Evolutionary conservation across 2,113 vertebrate species (phyloP).

Genomic region (Hemichromis elongatus): DNA sequence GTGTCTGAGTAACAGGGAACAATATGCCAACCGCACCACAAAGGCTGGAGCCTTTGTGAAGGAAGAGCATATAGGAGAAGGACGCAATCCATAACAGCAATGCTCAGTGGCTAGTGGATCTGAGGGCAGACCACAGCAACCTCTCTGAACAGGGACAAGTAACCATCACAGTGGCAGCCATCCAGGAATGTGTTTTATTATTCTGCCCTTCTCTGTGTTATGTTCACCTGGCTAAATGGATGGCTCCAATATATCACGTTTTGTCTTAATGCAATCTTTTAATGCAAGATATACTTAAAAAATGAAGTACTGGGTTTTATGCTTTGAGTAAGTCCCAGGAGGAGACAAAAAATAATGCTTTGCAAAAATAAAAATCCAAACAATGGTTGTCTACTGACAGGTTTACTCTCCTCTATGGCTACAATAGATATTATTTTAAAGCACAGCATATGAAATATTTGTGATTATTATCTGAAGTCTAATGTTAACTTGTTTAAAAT

Average conservation of each 20-base stretch:
- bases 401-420: neutral
- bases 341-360: accelerated
- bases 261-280: neutral
- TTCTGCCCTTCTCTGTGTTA: accelerated
- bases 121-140: too few relatives aligned
- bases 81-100: too few relatives aligned
- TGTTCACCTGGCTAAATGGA: neutral
- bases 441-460: neutral
- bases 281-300: neutral
- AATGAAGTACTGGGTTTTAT: accelerated
- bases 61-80: too few relatives aligned
- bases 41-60: too few relatives aligned
- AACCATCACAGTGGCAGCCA: too few relatives aligned
- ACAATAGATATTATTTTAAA: too few relatives aligned
- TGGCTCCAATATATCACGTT: neutral
- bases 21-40: too few relatives aligned
- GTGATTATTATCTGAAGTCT: neutral
- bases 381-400: neutral
- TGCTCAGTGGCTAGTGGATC: too few relatives aligned
- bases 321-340: neutral
- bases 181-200: too few relatives aligned
- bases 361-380: neutral
- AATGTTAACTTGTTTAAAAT: neutral
- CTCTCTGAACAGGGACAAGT: too few relatives aligned
- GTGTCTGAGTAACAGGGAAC: too few relatives aligned